Evolutionary conservation across 1,140 invertebrate genomes (phyloP), one percentile per base, ranked within the genome.

Genomic region (Formica exsecta): DNA sequence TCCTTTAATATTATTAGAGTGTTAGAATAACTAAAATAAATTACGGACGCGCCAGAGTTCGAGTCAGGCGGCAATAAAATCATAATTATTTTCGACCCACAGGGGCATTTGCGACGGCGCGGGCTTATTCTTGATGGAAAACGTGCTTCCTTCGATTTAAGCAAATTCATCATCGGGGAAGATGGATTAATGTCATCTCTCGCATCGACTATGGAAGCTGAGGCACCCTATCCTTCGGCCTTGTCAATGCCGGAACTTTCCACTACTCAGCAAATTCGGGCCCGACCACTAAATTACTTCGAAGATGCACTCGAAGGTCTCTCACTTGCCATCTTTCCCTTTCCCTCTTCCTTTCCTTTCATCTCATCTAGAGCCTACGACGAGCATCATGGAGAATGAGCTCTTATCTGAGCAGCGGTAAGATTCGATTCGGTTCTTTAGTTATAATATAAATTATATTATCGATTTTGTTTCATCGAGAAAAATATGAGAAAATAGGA

Each of bases 101-200:
- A 75, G 48, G 25, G 36, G n/a, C 32, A 66, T 71, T 51, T 70
- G 25, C 36, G 54, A 80, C 41, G 3, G 13, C 9, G 5, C 29
- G 79, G 64, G 83, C 76, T 89, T 73, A 89, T 51, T 66, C 57
- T 25, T 51, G 51, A 25, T 25, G 61, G 48, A n/a, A 64, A 32
- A 22, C 29, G 9, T 73, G 29, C 29, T 70, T 44, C 57, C 29
- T 73, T 48, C 36, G 70, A 83, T 71, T 81, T 71, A 22, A 48
- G 48, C 70, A 73, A 86, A 90, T 90, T 90, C 77, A 90, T 90
- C 87, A 90, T 87, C 88, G 85, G 71, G 5, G 5, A 3, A 88
- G 88, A 89, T 90, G 89, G 77, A 89, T 90, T 90, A 90, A 90
- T 89, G 88, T 90, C 88, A 73, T 75, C 77, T 83, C 44, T 57